Conservation (phyloP, 2,797 vertebrate genomes). For the Bovichtus variegatus region DNA sequence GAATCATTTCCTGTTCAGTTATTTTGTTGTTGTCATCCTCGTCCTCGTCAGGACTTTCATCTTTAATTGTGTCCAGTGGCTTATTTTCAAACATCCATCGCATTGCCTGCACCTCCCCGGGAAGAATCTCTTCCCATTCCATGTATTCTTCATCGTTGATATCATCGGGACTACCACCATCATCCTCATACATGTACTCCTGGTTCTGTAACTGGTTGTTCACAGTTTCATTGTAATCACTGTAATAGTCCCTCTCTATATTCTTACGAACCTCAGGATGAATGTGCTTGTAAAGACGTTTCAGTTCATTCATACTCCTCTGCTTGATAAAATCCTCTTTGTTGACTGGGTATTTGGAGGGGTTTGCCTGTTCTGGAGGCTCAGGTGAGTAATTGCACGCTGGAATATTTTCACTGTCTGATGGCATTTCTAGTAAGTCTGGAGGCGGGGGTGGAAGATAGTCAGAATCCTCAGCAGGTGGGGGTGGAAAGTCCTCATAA, state of each 20-base stretch:
- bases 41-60: constrained; percentile 79
- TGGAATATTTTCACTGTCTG: constrained; percentile 80
- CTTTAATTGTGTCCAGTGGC: constrained; percentile 88
- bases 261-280: constrained; percentile 90
- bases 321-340: constrained; percentile 88
- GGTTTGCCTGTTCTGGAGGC: constrained; percentile 65
- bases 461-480: constrained; percentile 85
- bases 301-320: constrained; percentile 88
- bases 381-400: constrained; percentile 84
- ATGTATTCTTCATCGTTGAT: constrained; percentile 85
- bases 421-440: constrained; percentile 85
- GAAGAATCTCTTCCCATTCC: constrained; percentile 90
- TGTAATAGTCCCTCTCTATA: constrained; percentile 87
- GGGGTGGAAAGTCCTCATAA: constrained; percentile 86
- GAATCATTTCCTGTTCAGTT: constrained; percentile 87
- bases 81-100: constrained; percentile 93
- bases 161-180: constrained; percentile 77
- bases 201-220: constrained; percentile 75
- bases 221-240: constrained; percentile 82
- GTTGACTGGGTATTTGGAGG: constrained; percentile 73
- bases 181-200: constrained; percentile 87
- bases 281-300: constrained; percentile 90
- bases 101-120: constrained; percentile 90
- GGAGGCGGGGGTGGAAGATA: constrained; percentile 87
- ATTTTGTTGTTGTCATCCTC: constrained; percentile 78